Percentiles rank a stretch among this genome's conserved stretches.
Conservation (phyloP, 2,113 vertebrate genomes). For the Paraplagusia blochii region DNA sequence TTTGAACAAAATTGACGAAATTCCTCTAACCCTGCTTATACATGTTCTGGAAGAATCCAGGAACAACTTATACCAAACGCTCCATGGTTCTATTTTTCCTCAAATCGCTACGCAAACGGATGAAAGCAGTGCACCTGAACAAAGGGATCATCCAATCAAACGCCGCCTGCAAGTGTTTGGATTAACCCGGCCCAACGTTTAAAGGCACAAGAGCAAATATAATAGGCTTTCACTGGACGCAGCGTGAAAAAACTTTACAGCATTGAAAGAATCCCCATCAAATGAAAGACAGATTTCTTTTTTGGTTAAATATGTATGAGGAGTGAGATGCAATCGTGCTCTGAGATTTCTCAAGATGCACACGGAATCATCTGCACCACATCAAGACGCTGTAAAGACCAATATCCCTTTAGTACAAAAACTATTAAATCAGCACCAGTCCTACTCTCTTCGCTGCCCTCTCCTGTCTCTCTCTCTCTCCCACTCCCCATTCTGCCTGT, state of each 20-base stretch:
- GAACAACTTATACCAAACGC: not conserved
- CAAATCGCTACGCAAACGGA: too few species aligned
- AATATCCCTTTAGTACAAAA: slow-evolving; percentile 6
- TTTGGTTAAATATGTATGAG: slow-evolving; percentile 3
- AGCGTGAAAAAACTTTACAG: not conserved
- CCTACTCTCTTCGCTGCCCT: not conserved
- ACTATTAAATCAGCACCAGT: slow-evolving; percentile 14
- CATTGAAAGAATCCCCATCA: not conserved
- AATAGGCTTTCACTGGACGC: not conserved
- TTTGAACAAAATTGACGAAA: not conserved
- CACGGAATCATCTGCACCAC: slow-evolving; percentile 1
- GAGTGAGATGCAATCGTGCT: slow-evolving; percentile 1
- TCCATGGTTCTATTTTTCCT: too few species aligned
- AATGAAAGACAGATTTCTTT: not conserved
- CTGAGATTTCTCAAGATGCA: not conserved
- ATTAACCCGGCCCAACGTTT: not conserved
- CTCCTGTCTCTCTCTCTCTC: slow-evolving; percentile 4
- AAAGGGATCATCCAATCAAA: slow-evolving; percentile 7
- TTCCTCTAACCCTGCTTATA: not conserved
- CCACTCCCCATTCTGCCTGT: not conserved
- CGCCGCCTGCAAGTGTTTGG: not conserved
- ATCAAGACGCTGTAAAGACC: not conserved
- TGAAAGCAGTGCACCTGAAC: slow-evolving; percentile 4
- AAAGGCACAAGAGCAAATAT: slow-evolving; percentile 5
- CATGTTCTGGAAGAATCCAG: slow-evolving; percentile 17